These are phyloP conservation scores for Zonitis immaculata DNA, from an alignment of 2,888 invertebrate species.

Conservation along the genomic window DNA sequence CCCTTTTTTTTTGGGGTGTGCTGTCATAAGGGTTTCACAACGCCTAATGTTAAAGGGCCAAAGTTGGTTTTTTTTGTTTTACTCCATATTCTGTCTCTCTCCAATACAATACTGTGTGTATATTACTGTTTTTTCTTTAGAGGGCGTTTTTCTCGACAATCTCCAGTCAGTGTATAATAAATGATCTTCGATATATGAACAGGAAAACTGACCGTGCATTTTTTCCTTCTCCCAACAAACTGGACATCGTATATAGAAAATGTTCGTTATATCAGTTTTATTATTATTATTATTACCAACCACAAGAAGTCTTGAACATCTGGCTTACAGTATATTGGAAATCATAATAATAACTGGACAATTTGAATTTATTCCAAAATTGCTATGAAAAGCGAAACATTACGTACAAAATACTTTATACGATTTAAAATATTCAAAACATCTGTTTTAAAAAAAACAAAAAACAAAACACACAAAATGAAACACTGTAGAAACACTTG, in stretches of 20 bases:
- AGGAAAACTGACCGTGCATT: slow-evolving; percentile 21
- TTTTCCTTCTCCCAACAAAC: slow-evolving; percentile 6
- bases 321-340: neutral
- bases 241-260: neutral
- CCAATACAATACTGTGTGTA: neutral
- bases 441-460: neutral
- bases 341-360: neutral
- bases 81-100: neutral
- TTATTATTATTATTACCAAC: neutral
- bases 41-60: slow-evolving; percentile 1
- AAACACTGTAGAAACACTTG: neutral
- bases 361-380: neutral
- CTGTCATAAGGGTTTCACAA: no score
- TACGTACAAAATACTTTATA: no score
- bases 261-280: neutral
- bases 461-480: no score
- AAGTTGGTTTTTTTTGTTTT: slow-evolving; percentile 18
- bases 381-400: no score
- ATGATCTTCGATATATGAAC: slow-evolving; percentile 22
- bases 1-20: no score
- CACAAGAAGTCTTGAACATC: neutral
- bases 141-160: slow-evolving; percentile 15
- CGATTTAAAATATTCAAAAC: no score
- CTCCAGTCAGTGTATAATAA: slow-evolving; percentile 19
- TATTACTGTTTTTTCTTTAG: neutral